These are phyloP conservation scores for Cyaniris semiargus DNA, from an alignment of 2,888 invertebrate genomes.

Conservation along the genomic window DNA sequence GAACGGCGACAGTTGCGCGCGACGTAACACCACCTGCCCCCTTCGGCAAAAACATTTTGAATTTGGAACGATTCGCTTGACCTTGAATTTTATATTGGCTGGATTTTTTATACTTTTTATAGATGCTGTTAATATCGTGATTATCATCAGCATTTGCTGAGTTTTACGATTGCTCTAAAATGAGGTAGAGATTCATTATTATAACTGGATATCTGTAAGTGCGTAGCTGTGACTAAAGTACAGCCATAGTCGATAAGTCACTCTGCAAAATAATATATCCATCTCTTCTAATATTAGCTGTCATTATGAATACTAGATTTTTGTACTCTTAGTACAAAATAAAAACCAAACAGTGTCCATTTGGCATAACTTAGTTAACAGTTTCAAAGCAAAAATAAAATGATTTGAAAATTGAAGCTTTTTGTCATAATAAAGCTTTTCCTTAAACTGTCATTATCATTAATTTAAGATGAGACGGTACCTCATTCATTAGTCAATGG, in stretches of 20 bases:
- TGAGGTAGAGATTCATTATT: not conserved
- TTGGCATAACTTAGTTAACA: not conserved
- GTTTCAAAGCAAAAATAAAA: not conserved
- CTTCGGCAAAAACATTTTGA: constrained; percentile 69
- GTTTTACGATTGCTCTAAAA: not conserved
- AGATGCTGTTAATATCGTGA: constrained; percentile 10
- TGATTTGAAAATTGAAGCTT: not conserved
- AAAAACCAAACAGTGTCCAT: not conserved
- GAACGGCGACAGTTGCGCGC: constrained; percentile 75
- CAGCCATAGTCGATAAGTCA: not conserved
- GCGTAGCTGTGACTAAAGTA: not conserved
- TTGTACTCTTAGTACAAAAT: not conserved
- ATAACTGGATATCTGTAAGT: not conserved
- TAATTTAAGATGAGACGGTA: not conserved
- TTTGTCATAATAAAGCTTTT: not conserved
- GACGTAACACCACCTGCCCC: constrained; percentile 62
- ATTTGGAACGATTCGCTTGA: constrained; percentile 68
- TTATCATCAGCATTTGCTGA: not conserved
- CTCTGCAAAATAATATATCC: not conserved
- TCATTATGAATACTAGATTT: not conserved
- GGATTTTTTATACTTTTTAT: constrained; percentile 31
- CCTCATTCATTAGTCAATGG: not conserved
- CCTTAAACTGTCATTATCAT: no score
- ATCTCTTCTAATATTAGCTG: not conserved
- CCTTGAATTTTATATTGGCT: constrained; percentile 53